Base-by-base conservation (phyloP, 2,888 invertebrate species). In the Perdita meconis region DNA sequence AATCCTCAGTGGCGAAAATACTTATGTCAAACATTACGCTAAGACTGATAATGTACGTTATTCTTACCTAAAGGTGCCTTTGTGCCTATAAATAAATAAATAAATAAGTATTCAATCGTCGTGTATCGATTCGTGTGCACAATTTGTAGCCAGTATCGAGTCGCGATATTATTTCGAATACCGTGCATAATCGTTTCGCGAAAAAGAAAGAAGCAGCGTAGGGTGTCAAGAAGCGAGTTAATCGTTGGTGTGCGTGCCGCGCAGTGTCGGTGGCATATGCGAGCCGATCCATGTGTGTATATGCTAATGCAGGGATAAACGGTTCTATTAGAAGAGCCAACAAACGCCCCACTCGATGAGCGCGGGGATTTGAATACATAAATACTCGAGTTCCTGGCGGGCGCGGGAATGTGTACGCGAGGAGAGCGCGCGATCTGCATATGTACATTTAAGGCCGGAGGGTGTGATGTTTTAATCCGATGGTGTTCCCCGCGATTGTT, bases 261-360 rank as follows among this genome's bases (percentile, higher is more conserved):
- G 53, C 24, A 68, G 76, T 78, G 74, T 80, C 78, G 69, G 19
- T 51, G 61, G 84, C 84, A 78, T 85, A 78, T 75, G 81, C 50
- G 73, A 69, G 61, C 40, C 83, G 72, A 24, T 51, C 60, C 34
- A 63, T 79, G 79, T 83, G 86, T 88, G 88, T 88, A 88, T 91
- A 91, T 90, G 91, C 88, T 91, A 90, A 91, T 90, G 88, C 85
- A 87, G 87, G 90, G 89, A 90, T 92, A 91, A 90, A 90, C 90
- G 91, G 84, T 89, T 89, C 88, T 89, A 91, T 92, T 90, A 90
- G 89, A 88, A 88, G 89, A 87, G 88, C 88, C 87, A 90, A 90
- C 90, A 90, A 91, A 89, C 89, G 89, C 86, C 88, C 87, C 86
- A 81, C 84, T 88, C 89, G 88, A 90, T 89, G 89, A 90, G 89